Evolutionary conservation across 2,888 invertebrate species (phyloP), one percentile per base, ranked within the genome.

Genomic region (Prosopocoilus inquinatus): DNA sequence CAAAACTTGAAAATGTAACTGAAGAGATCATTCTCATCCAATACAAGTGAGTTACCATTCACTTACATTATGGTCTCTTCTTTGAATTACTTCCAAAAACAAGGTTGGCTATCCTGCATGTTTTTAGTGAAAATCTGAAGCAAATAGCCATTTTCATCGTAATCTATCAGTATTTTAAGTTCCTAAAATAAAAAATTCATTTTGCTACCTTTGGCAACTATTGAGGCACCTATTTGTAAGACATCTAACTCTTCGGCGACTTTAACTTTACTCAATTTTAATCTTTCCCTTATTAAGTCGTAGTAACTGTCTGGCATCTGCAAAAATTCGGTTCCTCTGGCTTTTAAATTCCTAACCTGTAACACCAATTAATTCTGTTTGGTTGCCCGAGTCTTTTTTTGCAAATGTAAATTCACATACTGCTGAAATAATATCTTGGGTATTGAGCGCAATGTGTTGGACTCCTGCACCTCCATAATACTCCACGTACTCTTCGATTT

Each of bases 381-480:
- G 12, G 13, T 9, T 35, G 7, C 9, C 48, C 11, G 8, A 39
- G 11, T 41, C n/a, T n/a, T n/a, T 36, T 35, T 28, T 46, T 36
- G 38, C 20, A 39, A 35, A 15, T 45, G 3, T 28, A 5, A 58
- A 8, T 3, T 13, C 49, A 66, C 84, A 82, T 72, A 97, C 96
- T 38, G 94, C 84, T 47, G 79, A 75, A 62, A 99, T 92, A 69
- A 99, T 97, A 75, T 99, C 90, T 60, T 86, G 82, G 0, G 96
- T 95, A 72, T 96, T 96, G n/a, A 99, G 81, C 2, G 98, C 98
- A 65, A 99, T 95, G 72, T 99, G 99, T 76, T 99, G 99, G 0
- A 98, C 96, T 0, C 99, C 99, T 2, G 96, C 90, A 0, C 96
- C 96, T 0, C 97, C 98, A 72, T 98, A 96, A 75, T 96, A 99